Percentiles rank a stretch among this genome's conserved stretches.
phyloP scores from a whole-genome alignment of 2,113 vertebrate genomes.

The Psittacus erithacus region DNA sequence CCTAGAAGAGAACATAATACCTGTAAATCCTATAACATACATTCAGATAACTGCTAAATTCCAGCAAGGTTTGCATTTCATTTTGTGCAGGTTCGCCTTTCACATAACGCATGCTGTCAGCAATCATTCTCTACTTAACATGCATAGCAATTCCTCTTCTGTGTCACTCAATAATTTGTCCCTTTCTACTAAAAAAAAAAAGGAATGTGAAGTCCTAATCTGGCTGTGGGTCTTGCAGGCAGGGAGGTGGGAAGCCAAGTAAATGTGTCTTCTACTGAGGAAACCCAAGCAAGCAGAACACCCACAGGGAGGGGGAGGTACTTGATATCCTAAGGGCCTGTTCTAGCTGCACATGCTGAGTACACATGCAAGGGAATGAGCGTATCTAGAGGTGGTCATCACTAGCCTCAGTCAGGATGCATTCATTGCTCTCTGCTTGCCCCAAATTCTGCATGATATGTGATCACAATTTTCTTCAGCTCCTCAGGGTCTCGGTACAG shows the following conservation, averaged over 20 bases:
- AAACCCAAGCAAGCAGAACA: not conserved
- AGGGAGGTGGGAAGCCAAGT: not conserved
- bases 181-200: not conserved
- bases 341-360: not conserved
- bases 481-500: not conserved
- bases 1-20: slow-evolving; percentile 7
- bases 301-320: rapidly evolving
- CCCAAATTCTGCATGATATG: not conserved
- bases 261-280: not conserved
- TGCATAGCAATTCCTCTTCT: slow-evolving; percentile 46
- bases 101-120: slow-evolving; percentile 57
- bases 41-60: slow-evolving; percentile 53
- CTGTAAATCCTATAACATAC: slow-evolving; percentile 39
- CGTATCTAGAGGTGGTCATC: not conserved
- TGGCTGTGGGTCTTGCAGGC: not conserved
- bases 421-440: not conserved
- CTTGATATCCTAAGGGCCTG: not conserved
- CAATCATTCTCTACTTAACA: slow-evolving; percentile 61
- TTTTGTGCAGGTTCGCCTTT: slow-evolving; percentile 46
- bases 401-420: not conserved
- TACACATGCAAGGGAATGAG: not conserved
- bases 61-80: slow-evolving; percentile 61
- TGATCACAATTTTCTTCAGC: not conserved
- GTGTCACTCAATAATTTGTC: slow-evolving; percentile 68
- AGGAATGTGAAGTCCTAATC: not conserved